Evolutionary conservation across 2,888 invertebrate genomes (phyloP).

Genomic region (Gymnoscelis rufifasciata): DNA sequence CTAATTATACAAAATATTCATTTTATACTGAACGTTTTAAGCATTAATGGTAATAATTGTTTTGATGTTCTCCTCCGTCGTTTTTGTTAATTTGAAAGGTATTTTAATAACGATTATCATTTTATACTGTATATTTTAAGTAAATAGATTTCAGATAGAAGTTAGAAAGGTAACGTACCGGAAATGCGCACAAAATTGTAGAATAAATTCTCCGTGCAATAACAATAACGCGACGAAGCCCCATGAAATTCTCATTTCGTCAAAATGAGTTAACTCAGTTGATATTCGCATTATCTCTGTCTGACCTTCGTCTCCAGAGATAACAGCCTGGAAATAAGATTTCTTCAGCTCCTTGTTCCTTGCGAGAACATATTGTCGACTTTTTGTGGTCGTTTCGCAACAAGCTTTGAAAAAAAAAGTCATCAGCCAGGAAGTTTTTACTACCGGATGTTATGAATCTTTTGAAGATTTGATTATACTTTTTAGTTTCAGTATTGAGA

Average conservation of each 20-base stretch:
- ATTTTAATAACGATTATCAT: too few relatives aligned
- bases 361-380: constrained; percentile 19
- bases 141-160: too few relatives aligned
- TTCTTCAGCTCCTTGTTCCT: constrained; percentile 22
- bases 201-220: constrained; percentile 9
- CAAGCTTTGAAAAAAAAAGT: background rate
- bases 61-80: background rate
- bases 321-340: constrained; percentile 25
- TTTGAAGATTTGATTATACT: too few relatives aligned
- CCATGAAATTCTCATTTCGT: constrained; percentile 30
- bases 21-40: constrained; percentile 1
- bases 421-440: background rate
- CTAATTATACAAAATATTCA: constrained; percentile 7
- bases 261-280: constrained; percentile 31
- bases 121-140: too few relatives aligned
- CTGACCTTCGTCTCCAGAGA: constrained; percentile 27
- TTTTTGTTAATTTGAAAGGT: too few relatives aligned
- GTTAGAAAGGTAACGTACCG: background rate
- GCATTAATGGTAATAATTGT: background rate
- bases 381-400: constrained; percentile 12
- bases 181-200: background rate
- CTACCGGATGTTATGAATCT: too few relatives aligned
- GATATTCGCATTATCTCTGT: constrained; percentile 30
- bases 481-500: background rate
- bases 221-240: constrained; percentile 18